phyloP scores from a whole-genome alignment of 2,888 invertebrate genomes.

The Agriopis aurantiaria region DNA sequence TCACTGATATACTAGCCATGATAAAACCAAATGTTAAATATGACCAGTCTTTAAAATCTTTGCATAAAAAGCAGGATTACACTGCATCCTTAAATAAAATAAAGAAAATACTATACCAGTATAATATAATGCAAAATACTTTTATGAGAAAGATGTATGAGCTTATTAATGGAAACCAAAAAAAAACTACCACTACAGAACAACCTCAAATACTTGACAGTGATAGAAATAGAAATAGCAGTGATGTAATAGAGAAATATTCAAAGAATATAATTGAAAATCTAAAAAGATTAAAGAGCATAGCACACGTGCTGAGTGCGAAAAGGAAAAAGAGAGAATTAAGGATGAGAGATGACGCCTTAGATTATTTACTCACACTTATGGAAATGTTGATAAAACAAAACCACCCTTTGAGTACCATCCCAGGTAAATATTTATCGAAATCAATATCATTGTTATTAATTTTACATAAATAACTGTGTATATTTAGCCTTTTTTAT shows the following conservation, averaged over 20 bases:
- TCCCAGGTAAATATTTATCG: slow-evolving; percentile 59
- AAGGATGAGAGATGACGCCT: slow-evolving; percentile 58
- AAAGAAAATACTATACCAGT: slow-evolving; percentile 26
- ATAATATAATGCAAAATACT: slow-evolving; percentile 62
- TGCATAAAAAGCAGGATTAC: slow-evolving; percentile 46
- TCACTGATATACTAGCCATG: slow-evolving; percentile 63
- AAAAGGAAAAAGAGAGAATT: slow-evolving; percentile 60
- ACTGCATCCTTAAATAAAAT: slow-evolving; percentile 28
- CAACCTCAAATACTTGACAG: slow-evolving; percentile 35
- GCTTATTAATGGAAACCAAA: slow-evolving; percentile 55
- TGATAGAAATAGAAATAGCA: slow-evolving; percentile 29
- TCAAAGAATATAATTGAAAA: slow-evolving; percentile 68
- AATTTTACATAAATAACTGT: too few species aligned
- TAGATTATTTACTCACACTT: slow-evolving; percentile 71
- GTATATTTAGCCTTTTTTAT: too few species aligned
- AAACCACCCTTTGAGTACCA: slow-evolving; percentile 55
- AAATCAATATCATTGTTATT: background rate
- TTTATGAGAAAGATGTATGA: slow-evolving; percentile 69
- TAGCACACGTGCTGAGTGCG: slow-evolving; percentile 60
- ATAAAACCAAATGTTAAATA: slow-evolving; percentile 5
- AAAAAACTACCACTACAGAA: slow-evolving; percentile 36
- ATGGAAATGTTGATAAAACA: slow-evolving; percentile 75
- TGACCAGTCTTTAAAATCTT: slow-evolving; percentile 42
- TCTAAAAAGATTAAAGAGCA: slow-evolving; percentile 65
- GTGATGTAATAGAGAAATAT: slow-evolving; percentile 56